phyloP scores from a whole-genome alignment of 2,113 vertebrate genomes.

The Daubentonia madagascariensis region DNA sequence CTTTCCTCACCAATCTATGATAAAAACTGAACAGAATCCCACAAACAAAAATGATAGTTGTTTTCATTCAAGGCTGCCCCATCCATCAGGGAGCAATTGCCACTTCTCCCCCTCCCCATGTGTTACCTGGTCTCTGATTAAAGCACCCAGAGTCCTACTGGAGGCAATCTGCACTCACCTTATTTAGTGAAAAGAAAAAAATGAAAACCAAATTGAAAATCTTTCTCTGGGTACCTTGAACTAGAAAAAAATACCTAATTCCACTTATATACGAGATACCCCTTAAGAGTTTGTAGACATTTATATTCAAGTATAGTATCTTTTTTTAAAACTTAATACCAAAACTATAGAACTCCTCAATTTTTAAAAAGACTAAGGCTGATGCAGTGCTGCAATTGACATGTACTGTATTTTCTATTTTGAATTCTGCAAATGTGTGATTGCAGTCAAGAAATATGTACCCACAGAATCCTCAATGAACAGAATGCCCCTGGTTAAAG shows the following conservation, averaged over 20 bases:
- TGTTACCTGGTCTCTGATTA: not conserved
- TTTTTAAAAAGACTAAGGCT: not conserved
- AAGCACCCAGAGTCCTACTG: not conserved
- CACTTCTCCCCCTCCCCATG: not conserved
- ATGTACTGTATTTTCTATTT: not conserved
- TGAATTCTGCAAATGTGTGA: slow-evolving; percentile 24
- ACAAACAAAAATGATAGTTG: not conserved
- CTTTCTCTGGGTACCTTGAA: not conserved
- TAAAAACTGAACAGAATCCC: not conserved
- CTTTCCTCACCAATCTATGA: not conserved
- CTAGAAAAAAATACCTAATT: not conserved
- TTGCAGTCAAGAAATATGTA: not conserved
- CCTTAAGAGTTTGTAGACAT: not conserved
- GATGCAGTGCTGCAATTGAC: not conserved
- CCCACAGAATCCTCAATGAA: slow-evolving; percentile 21
- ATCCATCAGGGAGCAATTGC: not conserved
- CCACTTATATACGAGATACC: not conserved
- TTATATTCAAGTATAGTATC: not conserved
- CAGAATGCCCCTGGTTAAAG: not conserved
- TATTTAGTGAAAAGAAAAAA: not conserved
- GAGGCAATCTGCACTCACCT: not conserved
- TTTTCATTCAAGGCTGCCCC: not conserved
- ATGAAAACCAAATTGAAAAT: not conserved
- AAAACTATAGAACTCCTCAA: not conserved
- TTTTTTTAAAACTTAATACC: not conserved